Evolutionary conservation across 1,140 invertebrate species (phyloP), one percentile per base, ranked within the genome.

Genomic region (Potamilus streckersoni): DNA sequence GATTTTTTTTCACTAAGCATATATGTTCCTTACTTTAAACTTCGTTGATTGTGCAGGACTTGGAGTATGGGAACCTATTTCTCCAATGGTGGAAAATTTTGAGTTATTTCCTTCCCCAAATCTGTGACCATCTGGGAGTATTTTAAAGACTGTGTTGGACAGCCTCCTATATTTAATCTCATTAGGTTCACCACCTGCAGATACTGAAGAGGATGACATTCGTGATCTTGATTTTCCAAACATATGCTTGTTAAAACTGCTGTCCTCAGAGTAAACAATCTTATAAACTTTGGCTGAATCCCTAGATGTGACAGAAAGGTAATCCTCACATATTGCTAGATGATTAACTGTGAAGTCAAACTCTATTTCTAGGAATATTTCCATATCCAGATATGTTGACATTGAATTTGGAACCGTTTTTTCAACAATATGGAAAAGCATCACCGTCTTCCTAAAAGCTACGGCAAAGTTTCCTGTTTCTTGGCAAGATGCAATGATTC

Each of bases 41-140:
- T 38, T 58, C 5, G 58, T 66, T 14, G 14, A 65, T 4, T 69
- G 56, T 8, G 65, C 63, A 20, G 75, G 75, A 72, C 75, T 77
- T n/a, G 75, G 75, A 11, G 75, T 77, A 67, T 70, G 56, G 19
- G 75, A 77, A 69, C 75, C 38, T 49, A 70, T 72, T 38, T 77
- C 75, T 20, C 75, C 75, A 14, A 77, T 66, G 15, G 69, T 17
- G 16, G 75, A 77, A 55, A 72, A 77, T 56, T 55, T 72, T n/a
- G 75, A 27, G 38, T 6, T 49, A 8, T 8, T 49, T 49, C 38
- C 38, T 49, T 49, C 38, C 38, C 38, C 38, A 49, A 49, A 49
- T 49, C 38, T 49, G 38, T 49, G 38, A 49, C 11, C 38, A 49
- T 49, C 38, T 49, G 38, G 38, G 38, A 49, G 38, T 49, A 49